Conservation (phyloP, 2,888 invertebrate genomes). For the Chloromyia formosa region DNA sequence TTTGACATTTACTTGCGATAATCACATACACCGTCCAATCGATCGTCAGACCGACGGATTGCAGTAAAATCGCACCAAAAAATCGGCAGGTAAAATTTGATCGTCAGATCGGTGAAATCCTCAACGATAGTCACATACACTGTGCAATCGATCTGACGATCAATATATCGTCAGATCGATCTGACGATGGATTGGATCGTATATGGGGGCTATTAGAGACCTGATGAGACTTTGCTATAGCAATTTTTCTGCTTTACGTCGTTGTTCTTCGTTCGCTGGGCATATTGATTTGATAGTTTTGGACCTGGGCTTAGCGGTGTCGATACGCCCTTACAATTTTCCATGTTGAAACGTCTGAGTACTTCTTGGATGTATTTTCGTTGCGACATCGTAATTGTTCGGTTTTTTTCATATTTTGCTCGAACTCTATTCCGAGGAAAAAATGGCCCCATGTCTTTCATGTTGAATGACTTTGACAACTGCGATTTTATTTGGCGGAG, state of each 20-base stretch:
- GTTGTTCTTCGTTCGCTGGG: too few species aligned
- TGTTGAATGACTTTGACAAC: background rate
- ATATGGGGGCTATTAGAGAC: too few species aligned
- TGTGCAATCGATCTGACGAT: too few species aligned
- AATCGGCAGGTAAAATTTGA: too few species aligned
- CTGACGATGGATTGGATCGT: too few species aligned
- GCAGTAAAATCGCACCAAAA: too few species aligned
- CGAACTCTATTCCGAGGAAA: conserved; percentile 49
- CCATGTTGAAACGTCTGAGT: conserved; percentile 49
- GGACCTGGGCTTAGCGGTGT: conserved; percentile 45
- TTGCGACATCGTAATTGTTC: conserved; percentile 48
- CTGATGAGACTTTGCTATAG: conserved; percentile 44
- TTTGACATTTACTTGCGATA: too few species aligned
- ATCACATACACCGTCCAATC: too few species aligned
- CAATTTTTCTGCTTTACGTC: background rate
- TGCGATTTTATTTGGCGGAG: background rate
- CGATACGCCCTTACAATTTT: conserved; percentile 47
- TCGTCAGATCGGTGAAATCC: too few species aligned
- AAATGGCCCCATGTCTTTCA: conserved; percentile 37
- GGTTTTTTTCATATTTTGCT: conserved; percentile 42
- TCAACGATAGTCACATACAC: too few species aligned
- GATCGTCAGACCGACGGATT: too few species aligned
- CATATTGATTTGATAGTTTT: conserved; percentile 14
- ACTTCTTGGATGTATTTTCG: conserved; percentile 49
- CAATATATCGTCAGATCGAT: too few species aligned